Evolutionary conservation across 2,113 vertebrate genomes (phyloP).

Genomic region (Excalfactoria chinensis): DNA sequence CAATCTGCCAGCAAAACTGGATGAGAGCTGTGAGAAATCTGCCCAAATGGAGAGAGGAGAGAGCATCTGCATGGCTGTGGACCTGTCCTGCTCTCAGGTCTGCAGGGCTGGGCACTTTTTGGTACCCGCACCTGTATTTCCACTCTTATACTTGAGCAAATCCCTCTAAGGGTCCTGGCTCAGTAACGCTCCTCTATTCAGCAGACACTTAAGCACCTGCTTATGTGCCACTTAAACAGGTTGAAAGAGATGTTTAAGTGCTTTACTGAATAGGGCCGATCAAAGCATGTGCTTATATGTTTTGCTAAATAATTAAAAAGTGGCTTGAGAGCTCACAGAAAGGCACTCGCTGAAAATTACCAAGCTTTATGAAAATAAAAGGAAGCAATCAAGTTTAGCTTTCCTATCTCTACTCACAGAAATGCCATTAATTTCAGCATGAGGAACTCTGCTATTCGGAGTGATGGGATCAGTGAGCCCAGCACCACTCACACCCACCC

Average conservation of each 20-base stretch:
- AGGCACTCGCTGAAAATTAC: constrained; percentile 45
- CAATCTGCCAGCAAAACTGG: not conserved
- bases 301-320: constrained; percentile 64
- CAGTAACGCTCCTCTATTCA: not conserved
- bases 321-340: constrained; percentile 22
- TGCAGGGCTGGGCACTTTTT: accelerated
- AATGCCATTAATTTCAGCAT: not conserved
- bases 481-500: not conserved
- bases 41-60: not conserved
- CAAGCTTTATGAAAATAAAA: constrained; percentile 41
- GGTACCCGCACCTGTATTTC: not conserved
- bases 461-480: not conserved
- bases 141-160: not conserved
- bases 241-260: not conserved
- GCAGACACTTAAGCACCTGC: not conserved
- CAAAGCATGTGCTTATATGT: constrained; percentile 38
- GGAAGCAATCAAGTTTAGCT: constrained; percentile 14
- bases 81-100: not conserved
- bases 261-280: constrained; percentile 32
- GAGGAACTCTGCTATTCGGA: not conserved
- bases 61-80: not conserved
- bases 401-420: constrained; percentile 30
- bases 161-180: not conserved
- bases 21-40: not conserved
- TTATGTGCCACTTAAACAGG: constrained; percentile 33